phyloP scores from a whole-genome alignment of 2,888 invertebrate genomes.

The Diachrysia chrysitis region DNA sequence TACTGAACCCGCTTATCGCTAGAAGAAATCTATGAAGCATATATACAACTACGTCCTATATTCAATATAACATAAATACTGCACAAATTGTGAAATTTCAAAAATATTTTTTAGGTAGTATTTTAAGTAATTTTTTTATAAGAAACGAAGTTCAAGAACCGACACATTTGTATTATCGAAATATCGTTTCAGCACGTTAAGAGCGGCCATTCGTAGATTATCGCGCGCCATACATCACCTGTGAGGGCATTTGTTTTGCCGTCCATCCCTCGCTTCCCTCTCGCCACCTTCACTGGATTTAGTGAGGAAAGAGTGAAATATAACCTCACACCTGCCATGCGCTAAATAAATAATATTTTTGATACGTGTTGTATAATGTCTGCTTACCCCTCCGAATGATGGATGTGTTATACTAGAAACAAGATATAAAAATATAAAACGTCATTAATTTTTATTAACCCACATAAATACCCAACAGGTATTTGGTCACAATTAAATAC shows the following conservation, averaged over 20 bases:
- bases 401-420: no score
- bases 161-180: not conserved
- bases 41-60: no score
- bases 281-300: slow-evolving; percentile 40
- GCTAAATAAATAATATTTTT: slow-evolving; percentile 18
- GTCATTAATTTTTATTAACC: no score
- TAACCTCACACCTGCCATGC: slow-evolving; percentile 28
- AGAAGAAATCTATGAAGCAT: no score
- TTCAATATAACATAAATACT: no score
- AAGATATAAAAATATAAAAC: no score
- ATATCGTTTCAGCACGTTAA: slow-evolving; percentile 9
- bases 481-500: no score
- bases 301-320: slow-evolving; percentile 35
- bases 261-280: not conserved
- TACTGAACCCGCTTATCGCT: no score
- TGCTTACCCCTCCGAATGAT: no score
- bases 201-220: not conserved
- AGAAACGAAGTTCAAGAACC: not conserved
- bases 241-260: slow-evolving; percentile 5
- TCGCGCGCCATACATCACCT: slow-evolving; percentile 6
- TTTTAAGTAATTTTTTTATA: not conserved
- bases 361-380: not conserved
- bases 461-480: no score
- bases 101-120: no score
- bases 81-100: no score